Conservation (phyloP, 1,140 invertebrate species). For the Drosophila insularis region DNA sequence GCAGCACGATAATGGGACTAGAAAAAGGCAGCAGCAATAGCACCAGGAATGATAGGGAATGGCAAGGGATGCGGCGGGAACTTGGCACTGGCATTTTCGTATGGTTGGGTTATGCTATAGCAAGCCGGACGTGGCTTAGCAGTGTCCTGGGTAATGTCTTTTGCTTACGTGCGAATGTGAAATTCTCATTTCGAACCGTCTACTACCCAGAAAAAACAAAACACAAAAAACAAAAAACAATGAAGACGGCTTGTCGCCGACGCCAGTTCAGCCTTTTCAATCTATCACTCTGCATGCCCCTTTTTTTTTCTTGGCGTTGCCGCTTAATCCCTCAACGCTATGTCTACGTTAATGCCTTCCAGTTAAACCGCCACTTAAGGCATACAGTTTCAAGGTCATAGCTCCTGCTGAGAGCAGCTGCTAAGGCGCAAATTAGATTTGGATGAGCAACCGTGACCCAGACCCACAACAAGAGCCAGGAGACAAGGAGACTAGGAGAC, state of each 20-base stretch:
- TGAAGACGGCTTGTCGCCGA: neutral
- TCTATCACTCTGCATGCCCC: constrained; percentile 49
- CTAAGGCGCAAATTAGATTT: constrained; percentile 76
- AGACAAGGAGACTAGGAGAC: constrained; percentile 13
- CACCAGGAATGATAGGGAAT: neutral
- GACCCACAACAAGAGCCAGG: constrained; percentile 36
- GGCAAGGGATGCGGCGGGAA: neutral
- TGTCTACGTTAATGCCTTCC: constrained; percentile 37
- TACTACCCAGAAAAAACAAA: constrained; percentile 37
- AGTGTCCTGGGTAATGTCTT: constrained; percentile 53
- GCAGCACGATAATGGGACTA: constrained; percentile 34
- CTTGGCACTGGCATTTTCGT: neutral
- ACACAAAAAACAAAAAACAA: constrained; percentile 13
- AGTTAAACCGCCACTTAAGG: constrained; percentile 60
- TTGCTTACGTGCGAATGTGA: constrained; percentile 71
- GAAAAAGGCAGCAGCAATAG: neutral
- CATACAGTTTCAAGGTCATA: constrained; percentile 56
- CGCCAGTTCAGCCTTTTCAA: constrained; percentile 23
- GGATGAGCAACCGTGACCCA: constrained; percentile 45
- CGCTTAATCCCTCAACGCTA: constrained; percentile 8
- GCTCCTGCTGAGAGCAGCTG: constrained; percentile 51
- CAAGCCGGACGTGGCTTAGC: constrained; percentile 65
- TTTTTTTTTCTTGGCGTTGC: constrained; percentile 32
- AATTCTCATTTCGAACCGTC: constrained; percentile 62
- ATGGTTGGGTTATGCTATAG: constrained; percentile 39